phyloP scores from a whole-genome alignment of 2,113 vertebrate genomes.

The Oncorhynchus gorbuscha region DNA sequence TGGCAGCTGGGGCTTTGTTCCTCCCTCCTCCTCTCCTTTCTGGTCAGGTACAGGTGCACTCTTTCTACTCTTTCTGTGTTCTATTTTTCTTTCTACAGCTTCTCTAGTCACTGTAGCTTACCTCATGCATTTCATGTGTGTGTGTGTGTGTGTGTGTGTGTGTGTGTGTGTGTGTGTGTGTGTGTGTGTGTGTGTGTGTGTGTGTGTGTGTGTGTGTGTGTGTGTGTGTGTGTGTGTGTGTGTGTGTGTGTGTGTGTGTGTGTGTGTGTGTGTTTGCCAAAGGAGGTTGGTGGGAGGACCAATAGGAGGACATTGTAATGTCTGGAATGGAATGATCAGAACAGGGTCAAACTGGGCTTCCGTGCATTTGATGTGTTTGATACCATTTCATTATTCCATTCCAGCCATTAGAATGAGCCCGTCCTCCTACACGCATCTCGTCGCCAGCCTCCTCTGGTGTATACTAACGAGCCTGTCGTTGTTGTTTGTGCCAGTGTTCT shows the following conservation, averaged over 20 bases:
- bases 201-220: conserved; percentile 11
- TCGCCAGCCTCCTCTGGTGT: no score
- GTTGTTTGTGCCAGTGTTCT: conserved; percentile 75
- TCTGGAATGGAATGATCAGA: no score
- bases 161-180: not conserved
- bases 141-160: not conserved
- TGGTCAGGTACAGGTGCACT: conserved; percentile 90
- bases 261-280: conserved; percentile 16
- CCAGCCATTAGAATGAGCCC: no score
- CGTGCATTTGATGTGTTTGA: no score
- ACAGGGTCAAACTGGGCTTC: no score
- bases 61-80: conserved; percentile 70
- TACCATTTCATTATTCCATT: no score
- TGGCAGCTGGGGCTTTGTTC: conserved; percentile 92
- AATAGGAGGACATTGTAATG: no score
- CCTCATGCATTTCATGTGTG: conserved; percentile 8
- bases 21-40: conserved; percentile 93
- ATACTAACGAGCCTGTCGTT: not conserved
- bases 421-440: no score
- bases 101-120: conserved; percentile 22
- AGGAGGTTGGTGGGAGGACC: not conserved
- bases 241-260: not conserved
- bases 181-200: not conserved
- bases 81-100: conserved; percentile 77
- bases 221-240: not conserved